Base-by-base conservation (phyloP, 2,113 vertebrate species). In the Oreotrochilus melanogaster region DNA sequence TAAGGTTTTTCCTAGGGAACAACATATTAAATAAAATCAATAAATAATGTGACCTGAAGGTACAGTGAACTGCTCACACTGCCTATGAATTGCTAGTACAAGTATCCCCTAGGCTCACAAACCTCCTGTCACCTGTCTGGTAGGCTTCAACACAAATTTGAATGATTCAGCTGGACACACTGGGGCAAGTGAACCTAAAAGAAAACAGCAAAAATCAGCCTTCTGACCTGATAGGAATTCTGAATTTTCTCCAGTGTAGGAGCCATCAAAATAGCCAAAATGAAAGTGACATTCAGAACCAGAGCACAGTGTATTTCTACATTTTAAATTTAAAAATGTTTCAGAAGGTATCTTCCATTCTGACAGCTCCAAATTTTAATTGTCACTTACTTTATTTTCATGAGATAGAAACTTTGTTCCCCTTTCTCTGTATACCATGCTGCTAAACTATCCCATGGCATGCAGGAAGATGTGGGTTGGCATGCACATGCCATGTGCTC, bases 21-120 rank as follows among this genome's bases (percentile, higher is more conserved):
- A 73, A 31, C 30, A 79, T 91, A 87, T 84, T 79, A 94, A 92
- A 91, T 71, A 67, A 96, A 95, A 97, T 89, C 84, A 96, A 96
- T 96, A 93, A 93, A 75, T 86, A 83, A 93, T 74, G 69, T 90
- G 81, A 95, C 89, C 92, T 6, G 18, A 85, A 94, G 73, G 85
- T 42, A 80, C 22, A 79, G 48, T 22, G 53, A 67, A 57, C 72
- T 62, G 64, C 24, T 93, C 67, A 75, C 14, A 22, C 23, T 61
- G 50, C 47, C 73, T 78, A 1, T 53, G 45, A 93, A 91, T 86
- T 92, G 42, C 45, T 81, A 67, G 58, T 7, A 72, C 48, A 61
- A 72, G 24, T 64, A 19, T 91, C 45, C 57, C 43, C 42, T 39
- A 72, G 66, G 74, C 82, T 95, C 30, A 83, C 64, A 93, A 88